Conservation (phyloP, 1,140 invertebrate genomes). For the Drosophila sproati region DNA sequence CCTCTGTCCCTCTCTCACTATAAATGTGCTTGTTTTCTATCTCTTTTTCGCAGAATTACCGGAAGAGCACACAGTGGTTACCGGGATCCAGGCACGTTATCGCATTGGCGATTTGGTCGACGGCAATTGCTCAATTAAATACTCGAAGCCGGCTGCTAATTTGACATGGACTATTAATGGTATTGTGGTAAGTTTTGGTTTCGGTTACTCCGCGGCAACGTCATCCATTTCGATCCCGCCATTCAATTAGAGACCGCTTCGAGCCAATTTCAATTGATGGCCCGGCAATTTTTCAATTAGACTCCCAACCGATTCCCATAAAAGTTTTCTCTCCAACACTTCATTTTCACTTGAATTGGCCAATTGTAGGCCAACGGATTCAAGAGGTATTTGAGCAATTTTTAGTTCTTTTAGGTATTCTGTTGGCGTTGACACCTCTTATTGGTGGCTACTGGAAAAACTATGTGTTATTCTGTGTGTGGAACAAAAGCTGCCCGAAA, state of each 20-base stretch:
- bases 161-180: constrained; percentile 94
- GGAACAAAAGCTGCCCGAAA: too few species aligned
- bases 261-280: constrained; percentile 69
- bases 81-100: constrained; percentile 89
- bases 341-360: constrained; percentile 8
- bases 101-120: constrained; percentile 89
- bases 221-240: constrained; percentile 26
- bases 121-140: constrained; percentile 90
- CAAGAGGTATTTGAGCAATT: not conserved
- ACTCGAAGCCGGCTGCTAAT: constrained; percentile 92
- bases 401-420: not conserved
- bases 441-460: not conserved
- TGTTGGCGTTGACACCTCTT: not conserved
- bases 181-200: constrained; percentile 87
- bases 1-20: constrained; percentile 24
- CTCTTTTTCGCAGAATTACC: constrained; percentile 87
- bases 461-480: not conserved
- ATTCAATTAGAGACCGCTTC: constrained; percentile 55
- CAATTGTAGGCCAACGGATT: constrained; percentile 2
- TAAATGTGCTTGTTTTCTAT: constrained; percentile 24
- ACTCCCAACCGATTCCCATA: constrained; percentile 21
- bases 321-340: constrained; percentile 29
- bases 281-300: constrained; percentile 70
- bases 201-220: constrained; percentile 43
- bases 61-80: constrained; percentile 88